These are phyloP conservation scores for Lasioglossum vierecki DNA, from an alignment of 2,888 invertebrate genomes.

Conservation along the genomic window DNA sequence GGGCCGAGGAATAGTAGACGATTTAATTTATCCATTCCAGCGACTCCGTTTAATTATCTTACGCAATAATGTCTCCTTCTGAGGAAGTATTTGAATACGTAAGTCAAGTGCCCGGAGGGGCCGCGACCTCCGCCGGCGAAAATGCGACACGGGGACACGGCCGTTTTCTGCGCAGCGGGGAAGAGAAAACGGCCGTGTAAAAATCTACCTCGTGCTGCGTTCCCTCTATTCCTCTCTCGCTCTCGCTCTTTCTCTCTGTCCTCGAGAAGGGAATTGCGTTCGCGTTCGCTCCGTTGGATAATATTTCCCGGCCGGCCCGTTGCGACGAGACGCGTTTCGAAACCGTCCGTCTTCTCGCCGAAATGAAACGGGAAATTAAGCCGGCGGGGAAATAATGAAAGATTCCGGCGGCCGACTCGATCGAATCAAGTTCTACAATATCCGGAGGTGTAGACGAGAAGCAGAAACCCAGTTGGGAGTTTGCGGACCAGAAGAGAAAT, in stretches of 20 bases:
- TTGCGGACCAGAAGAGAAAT: not conserved
- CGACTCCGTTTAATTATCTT: slow-evolving; percentile 58
- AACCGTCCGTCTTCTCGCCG: not conserved
- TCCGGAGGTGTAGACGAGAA: not conserved
- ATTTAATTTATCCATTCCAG: slow-evolving; percentile 60
- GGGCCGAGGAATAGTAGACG: slow-evolving; percentile 59
- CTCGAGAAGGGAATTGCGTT: not conserved
- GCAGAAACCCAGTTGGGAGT: slow-evolving; percentile 3
- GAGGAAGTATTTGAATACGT: slow-evolving; percentile 45
- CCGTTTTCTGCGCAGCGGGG: not conserved
- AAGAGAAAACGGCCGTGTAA: not conserved
- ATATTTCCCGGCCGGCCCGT: not conserved
- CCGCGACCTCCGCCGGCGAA: not conserved
- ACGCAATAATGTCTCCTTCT: slow-evolving; percentile 54
- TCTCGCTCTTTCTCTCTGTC: too few species aligned
- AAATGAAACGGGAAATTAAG: slow-evolving; percentile 8
- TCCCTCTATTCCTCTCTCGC: not conserved
- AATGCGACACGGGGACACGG: not conserved
- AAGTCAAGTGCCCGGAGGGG: slow-evolving; percentile 24
- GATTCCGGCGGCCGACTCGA: not conserved
- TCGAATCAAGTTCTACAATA: slow-evolving; percentile 2
- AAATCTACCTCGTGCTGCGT: not conserved
- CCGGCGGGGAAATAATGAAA: not conserved
- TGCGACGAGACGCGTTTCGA: not conserved
- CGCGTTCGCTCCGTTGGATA: not conserved